Evolutionary conservation across 2,888 invertebrate genomes (phyloP), one percentile per base, ranked within the genome.

Genomic region (Patella pellucida): DNA sequence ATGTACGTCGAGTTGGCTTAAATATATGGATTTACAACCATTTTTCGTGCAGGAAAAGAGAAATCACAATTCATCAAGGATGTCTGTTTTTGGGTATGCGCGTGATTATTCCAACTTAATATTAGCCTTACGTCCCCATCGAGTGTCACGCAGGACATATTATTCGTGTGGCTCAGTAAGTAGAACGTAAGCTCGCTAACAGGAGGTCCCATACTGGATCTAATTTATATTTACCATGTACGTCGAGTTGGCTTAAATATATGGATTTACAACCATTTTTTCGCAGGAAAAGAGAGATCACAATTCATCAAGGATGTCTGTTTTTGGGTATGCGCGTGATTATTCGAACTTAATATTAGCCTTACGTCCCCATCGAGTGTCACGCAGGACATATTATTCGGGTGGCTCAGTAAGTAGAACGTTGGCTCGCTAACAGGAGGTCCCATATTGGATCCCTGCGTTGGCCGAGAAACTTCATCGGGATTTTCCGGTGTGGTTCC

Each of bases 31-130:
- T 7, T 72, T 81, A 5, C 51, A 75, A 71, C 73, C 74, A 14
- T 81, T 74, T 70, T 74, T 62, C 51, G n/a, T 52, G 15, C n/a
- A 51, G 71, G 2, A 14, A 68, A n/a, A 71, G 68, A 0, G 76
- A 81, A 73, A 51, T 80, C 3, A 50, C 78, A 15, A 51, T 76
- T 11, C 72, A 79, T 27, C 69, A 76, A 56, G 76, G 74, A 12
- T 79, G 80, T 71, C 31, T 82, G 23, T 67, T 78, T 70, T 77
- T 75, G 74, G 77, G 79, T 69, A 75, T 69, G 41, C 52, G 80
- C 5, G 81, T 85, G 1, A 41, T 84, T n/a, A 74, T 84, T 31
- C 82, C 83, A 7, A 19, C 67, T 16, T 54, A 62, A 67, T 54
- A 74, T 52, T 73, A 75, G 9, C 23, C 69, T 14, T 27, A 56